These are phyloP conservation scores for Quadriops clusia DNA, from an alignment of 2,888 invertebrate species.

Conservation along the genomic window DNA sequence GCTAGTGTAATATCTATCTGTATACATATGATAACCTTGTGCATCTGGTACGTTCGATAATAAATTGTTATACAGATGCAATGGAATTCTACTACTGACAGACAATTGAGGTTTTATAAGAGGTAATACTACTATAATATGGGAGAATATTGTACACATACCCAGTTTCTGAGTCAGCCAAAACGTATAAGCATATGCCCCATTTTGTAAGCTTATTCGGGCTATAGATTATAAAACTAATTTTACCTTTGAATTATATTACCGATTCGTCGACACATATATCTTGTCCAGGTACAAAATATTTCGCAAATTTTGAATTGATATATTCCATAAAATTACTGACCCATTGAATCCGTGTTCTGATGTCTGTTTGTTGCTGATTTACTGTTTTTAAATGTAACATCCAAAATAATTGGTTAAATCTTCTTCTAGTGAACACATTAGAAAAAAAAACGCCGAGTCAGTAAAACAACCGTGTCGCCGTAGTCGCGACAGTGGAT, in stretches of 20 bases:
- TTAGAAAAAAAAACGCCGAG: no score
- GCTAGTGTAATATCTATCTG: slow-evolving; percentile 17
- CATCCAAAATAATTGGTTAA: no score
- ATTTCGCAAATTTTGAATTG: slow-evolving; percentile 12
- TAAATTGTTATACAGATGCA: slow-evolving; percentile 13
- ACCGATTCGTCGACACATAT: slow-evolving; percentile 13
- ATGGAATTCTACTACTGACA: slow-evolving; percentile 15
- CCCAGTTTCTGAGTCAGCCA: slow-evolving; percentile 12
- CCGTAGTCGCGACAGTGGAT: no score
- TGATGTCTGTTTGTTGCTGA: no score
- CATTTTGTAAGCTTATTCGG: slow-evolving; percentile 14
- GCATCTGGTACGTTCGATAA: slow-evolving; percentile 11
- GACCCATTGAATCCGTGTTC: no score
- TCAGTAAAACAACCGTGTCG: no score
- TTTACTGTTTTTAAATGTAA: no score
- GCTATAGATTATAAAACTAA: slow-evolving; percentile 15
- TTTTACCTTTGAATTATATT: slow-evolving; percentile 13
- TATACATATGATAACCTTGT: slow-evolving; percentile 15
- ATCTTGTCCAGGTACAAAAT: slow-evolving; percentile 12
- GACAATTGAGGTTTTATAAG: slow-evolving; percentile 12
- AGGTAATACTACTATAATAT: slow-evolving; percentile 13
- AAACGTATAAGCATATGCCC: slow-evolving; percentile 10
- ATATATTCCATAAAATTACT: slow-evolving; percentile 14
- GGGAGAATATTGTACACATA: slow-evolving; percentile 14
- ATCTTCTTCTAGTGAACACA: no score